Percentiles rank a stretch among this genome's conserved stretches.
phyloP scores from a whole-genome alignment of 2,888 invertebrate species.

The Ctenicera cuprea region DNA sequence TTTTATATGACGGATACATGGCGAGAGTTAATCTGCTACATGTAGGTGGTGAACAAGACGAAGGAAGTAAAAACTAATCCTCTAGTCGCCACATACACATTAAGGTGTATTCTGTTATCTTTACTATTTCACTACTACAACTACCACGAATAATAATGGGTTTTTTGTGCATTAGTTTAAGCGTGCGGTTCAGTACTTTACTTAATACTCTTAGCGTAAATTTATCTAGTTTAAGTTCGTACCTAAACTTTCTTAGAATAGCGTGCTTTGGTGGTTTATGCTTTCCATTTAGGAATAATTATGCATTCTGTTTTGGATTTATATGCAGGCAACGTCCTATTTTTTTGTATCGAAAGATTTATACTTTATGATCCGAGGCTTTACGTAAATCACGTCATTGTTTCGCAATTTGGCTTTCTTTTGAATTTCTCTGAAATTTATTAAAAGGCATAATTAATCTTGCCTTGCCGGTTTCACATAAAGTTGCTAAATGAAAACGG shows the following conservation, averaged over 20 bases:
- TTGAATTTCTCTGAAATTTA: neutral
- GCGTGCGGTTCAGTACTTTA: slow-evolving; percentile 1
- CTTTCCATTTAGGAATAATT: neutral
- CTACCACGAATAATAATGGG: slow-evolving; percentile 10
- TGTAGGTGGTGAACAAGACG: slow-evolving; percentile 12
- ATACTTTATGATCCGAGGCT: neutral
- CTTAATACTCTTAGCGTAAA: slow-evolving; percentile 11
- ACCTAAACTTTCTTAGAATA: slow-evolving; percentile 3
- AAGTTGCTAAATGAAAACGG: slow-evolving; percentile 10
- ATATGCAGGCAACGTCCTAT: neutral
- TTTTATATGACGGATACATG: slow-evolving; percentile 20
- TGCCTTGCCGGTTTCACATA: slow-evolving; percentile 9
- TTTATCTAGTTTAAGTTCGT: slow-evolving; percentile 1
- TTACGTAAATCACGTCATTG: slow-evolving; percentile 1
- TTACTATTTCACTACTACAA: slow-evolving; percentile 15
- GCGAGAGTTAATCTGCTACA: slow-evolving; percentile 22
- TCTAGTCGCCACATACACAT: slow-evolving; percentile 9
- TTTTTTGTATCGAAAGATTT: neutral
- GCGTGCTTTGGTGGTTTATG: neutral
- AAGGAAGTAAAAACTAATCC: slow-evolving; percentile 30
- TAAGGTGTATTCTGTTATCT: slow-evolving; percentile 2
- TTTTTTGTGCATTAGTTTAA: slow-evolving; percentile 8
- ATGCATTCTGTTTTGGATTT: neutral
- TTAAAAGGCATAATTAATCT: neutral
- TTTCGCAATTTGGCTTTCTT: slow-evolving; percentile 14